Evolutionary conservation across 2,113 vertebrate species (phyloP), one percentile per base, ranked within the genome.

Genomic region (Poeciliopsis turrubarensis): DNA sequence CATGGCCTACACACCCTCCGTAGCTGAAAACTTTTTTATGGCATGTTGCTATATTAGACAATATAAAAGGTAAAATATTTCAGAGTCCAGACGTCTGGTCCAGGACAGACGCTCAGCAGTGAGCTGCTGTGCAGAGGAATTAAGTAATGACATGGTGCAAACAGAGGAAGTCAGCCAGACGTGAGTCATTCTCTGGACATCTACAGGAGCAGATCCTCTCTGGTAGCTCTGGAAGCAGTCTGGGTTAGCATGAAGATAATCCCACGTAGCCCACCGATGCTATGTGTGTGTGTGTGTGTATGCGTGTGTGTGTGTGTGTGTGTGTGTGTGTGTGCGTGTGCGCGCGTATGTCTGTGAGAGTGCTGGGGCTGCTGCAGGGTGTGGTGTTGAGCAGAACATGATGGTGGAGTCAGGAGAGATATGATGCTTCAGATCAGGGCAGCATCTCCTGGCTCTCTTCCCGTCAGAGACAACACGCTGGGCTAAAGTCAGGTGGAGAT

Each of bases 401-500:
- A 68, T 60, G 47, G 29, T 9, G 5, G 69, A 57, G 66, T 60
- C 72, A 39, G 65, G n/a, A 47, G 3, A 29, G 19, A 68, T 47
- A 30, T 31, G 65, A 34, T 34, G 34, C 34, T 34, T 34, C 34
- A 34, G 9, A 34, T 34, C 9, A 34, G 34, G 34, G 34, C 34
- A 37, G 34, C 10, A 12, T 37, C 34, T 37, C 34, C 10, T 3
- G 27, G 22, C 2, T 69, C 47, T 22, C 1, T 13, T 5, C 17
- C 0, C 11, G 8, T 3, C 12, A 3, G 0, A 26, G 75, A 64
- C 67, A 26, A n/a, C 47, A 69, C 22, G 29, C 27, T 60, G 30
- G 11, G n/a, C 54, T 62, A 54, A 29, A 29, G 82, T 87, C 78
- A 68, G 60, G 79, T 87, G 79, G 15, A 79, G 82, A 85, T 70